Evolutionary conservation across 2,888 invertebrate species (phyloP), one percentile per base, ranked within the genome.

Genomic region (Chorisops tibialis): DNA sequence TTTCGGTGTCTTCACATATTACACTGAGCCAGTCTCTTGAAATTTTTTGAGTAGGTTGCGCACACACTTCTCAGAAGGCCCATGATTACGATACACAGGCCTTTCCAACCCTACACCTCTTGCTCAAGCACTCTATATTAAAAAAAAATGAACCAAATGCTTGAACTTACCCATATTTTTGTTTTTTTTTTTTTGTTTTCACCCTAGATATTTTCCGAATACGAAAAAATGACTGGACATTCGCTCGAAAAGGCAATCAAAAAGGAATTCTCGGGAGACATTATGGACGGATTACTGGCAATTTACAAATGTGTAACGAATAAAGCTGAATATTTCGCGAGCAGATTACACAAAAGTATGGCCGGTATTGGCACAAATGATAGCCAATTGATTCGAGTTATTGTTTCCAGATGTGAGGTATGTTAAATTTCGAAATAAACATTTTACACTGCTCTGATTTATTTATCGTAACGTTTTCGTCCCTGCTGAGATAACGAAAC

Each of bases 311-410:
- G 88, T 66, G 88, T 91, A 1, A 87, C 86, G 72, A 89, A 92
- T 76, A 86, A 88, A 76, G 82, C 89, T 1, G 83, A 84, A 37
- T 96, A 88, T 81, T 95, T 93, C 79, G 95, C 95, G 0, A 88
- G 91, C 73, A 85, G 89, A 45, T 81, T 96, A 58, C 87, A 93
- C 78, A 87, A 90, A 73, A 87, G 91, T 59, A 93, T 96, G 92
- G 89, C 89, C 73, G 95, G 96, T 4, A 76, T 90, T 67, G 96
- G 96, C 64, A 96, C 95, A 4, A 89, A 92, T 72, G 95, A 96
- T 75, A 82, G 85, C 51, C 88, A 90, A 69, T 81, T 96, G 68
- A 93, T 95, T 69, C 87, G 95, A 71, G 73, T 95, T 62, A 83
- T 94, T 70, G 88, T 92, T 50, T 90, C 92, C 1, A 85, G 93